phyloP scores from a whole-genome alignment of 2,888 invertebrate species.

The Margaritifera margaritifera region DNA sequence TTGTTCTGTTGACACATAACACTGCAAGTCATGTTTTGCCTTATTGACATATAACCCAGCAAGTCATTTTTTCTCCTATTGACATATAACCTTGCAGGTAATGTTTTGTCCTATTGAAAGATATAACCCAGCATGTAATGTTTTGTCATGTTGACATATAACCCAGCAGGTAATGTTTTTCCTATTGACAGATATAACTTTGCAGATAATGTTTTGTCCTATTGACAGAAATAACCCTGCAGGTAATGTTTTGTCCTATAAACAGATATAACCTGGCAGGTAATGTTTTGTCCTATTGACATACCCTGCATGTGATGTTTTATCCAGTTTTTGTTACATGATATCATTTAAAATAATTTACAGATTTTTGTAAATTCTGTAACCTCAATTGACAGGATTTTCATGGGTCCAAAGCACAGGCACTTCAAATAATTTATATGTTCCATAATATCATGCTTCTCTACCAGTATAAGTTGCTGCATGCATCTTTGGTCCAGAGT shows the following conservation, averaged over 20 bases:
- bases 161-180: too few relatives aligned
- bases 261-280: neutral
- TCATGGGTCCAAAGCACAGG: neutral
- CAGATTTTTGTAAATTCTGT: too few relatives aligned
- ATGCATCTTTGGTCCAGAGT: neutral
- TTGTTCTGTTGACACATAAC: neutral
- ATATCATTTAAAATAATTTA: too few relatives aligned
- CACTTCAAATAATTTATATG: neutral
- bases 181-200: too few relatives aligned
- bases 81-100: conserved; percentile 84
- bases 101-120: conserved; percentile 2
- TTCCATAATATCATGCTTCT: neutral
- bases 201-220: too few relatives aligned
- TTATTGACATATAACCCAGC: too few relatives aligned
- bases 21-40: too few relatives aligned
- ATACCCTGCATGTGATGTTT: too few relatives aligned
- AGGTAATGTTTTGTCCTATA: conserved; percentile 54
- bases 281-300: too few relatives aligned
- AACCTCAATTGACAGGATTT: neutral
- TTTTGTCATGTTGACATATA: too few relatives aligned
- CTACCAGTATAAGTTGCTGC: neutral
- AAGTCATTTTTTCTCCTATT: too few relatives aligned
- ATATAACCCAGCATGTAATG: too few relatives aligned
- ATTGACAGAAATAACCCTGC: conserved; percentile 84
- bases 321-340: conserved; percentile 63